Percentiles rank a stretch among this genome's conserved stretches.
Evolutionary conservation across 2,888 invertebrate species (phyloP).

Genomic region (Lucinisca nassula): DNA sequence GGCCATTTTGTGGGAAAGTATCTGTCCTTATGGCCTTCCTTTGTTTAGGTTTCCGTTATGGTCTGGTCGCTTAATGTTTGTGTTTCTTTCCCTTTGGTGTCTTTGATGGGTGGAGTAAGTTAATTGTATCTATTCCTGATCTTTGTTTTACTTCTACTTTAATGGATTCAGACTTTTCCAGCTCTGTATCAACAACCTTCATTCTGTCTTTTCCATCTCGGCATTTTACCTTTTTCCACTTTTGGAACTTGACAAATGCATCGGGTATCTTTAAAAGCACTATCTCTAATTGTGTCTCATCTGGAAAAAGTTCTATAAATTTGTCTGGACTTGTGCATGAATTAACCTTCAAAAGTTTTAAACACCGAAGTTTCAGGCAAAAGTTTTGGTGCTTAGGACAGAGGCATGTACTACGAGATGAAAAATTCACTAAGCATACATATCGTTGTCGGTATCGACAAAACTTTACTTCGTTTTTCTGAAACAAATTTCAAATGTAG

Average conservation of each 20-base stretch:
- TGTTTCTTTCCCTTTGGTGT: no score
- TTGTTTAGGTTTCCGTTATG: no score
- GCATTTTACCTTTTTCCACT: background rate
- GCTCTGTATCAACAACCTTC: background rate
- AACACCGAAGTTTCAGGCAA: background rate
- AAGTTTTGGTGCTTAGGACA: slow-evolving; percentile 1
- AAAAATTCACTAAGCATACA: background rate
- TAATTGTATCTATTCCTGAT: no score
- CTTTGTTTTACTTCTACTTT: no score
- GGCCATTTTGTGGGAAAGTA: no score
- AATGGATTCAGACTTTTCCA: background rate
- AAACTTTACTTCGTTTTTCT: background rate
- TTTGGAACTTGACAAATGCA: background rate
- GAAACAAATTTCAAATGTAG: background rate
- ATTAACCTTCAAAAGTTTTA: background rate
- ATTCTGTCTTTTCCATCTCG: background rate
- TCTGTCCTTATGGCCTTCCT: no score
- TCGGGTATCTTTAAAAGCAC: background rate
- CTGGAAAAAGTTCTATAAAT: background rate
- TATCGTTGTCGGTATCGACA: background rate
- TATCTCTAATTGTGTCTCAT: background rate
- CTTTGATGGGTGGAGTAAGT: no score
- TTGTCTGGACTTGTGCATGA: background rate
- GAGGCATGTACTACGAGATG: background rate
- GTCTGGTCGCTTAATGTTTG: no score